Evolutionary conservation across 2,113 vertebrate genomes (phyloP), one percentile per base, ranked within the genome.

Genomic region (Actenoides lindsayi): DNA sequence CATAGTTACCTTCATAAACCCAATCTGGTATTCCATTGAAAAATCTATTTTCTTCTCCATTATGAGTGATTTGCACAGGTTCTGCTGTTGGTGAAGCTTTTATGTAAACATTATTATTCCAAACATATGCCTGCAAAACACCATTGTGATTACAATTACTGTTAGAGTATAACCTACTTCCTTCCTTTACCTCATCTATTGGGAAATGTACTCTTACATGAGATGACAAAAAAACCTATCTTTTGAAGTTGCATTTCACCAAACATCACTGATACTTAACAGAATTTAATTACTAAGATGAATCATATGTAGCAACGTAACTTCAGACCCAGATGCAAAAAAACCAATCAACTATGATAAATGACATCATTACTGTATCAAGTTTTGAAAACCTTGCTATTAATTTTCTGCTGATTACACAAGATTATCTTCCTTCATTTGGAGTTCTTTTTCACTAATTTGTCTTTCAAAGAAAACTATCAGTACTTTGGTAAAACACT

Each of bases 21-120:
- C 99, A 99, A 96, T 99, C 99, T 91, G 99, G 98, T 90, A 99
- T 93, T 83, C 99, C 99, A 96, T 99, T 99, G 50, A 97, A 98
- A 95, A 99, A 98, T 94, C 97, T 94, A 91, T 99, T 98, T 96
- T 98, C 96, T 95, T 98, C 95, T 84, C 99, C 99, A 71, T 98
- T 97, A 24, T 25, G 6, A 46, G 99, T 99, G 90, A 99, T 95
- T 87, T 97, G 97, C 5, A 98, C 71, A 89, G 94, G n/a, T 33
- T 68, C 3, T 70, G 76, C 95, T 57, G 77, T 90, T 92, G 98
- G 98, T 56, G 97, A 87, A 65, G 74, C 54, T 98, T 98, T 99
- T 63, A 99, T 24, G 81, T 99, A 99, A 97, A 99, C 70, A 67
- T 99, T 98, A 96, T 98, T 99, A 59, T 98, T 95, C 97, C 98